phyloP scores from a whole-genome alignment of 2,113 vertebrate genomes.

The Jaculus jaculus region DNA sequence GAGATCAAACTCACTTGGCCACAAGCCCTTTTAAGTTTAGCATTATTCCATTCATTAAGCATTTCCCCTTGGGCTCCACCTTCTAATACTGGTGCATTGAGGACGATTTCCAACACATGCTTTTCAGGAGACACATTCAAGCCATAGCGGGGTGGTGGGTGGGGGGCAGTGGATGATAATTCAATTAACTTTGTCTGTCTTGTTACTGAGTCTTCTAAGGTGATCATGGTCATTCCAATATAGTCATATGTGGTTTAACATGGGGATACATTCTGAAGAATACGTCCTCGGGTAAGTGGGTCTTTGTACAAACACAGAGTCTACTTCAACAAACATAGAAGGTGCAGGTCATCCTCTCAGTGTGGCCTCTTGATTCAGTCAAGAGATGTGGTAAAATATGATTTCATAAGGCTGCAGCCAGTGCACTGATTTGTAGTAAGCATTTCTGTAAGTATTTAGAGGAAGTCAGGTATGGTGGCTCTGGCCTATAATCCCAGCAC shows the following conservation, averaged over 20 bases:
- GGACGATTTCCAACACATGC: neutral
- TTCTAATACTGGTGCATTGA: neutral
- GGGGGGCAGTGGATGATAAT: too few species aligned
- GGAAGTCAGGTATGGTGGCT: too few species aligned
- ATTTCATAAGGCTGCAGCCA: neutral
- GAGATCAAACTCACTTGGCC: neutral
- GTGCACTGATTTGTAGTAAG: neutral
- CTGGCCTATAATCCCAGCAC: too few species aligned
- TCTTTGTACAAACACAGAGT: neutral
- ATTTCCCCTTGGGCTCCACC: neutral
- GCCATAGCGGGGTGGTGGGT: neutral
- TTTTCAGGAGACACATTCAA: neutral
- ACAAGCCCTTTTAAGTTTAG: neutral
- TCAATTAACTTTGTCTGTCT: neutral
- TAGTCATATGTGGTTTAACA: neutral
- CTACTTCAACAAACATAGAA: neutral
- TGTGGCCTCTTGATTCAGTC: neutral
- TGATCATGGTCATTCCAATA: conserved; percentile 15
- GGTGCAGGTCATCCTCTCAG: neutral
- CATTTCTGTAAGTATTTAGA: too few species aligned
- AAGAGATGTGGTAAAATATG: neutral
- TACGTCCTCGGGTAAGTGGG: neutral
- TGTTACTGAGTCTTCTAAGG: conserved; percentile 12
- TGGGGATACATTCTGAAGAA: neutral
- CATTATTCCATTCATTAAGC: neutral